Evolutionary conservation across 2,113 vertebrate genomes (phyloP).

Genomic region (Atractosteus spatula): DNA sequence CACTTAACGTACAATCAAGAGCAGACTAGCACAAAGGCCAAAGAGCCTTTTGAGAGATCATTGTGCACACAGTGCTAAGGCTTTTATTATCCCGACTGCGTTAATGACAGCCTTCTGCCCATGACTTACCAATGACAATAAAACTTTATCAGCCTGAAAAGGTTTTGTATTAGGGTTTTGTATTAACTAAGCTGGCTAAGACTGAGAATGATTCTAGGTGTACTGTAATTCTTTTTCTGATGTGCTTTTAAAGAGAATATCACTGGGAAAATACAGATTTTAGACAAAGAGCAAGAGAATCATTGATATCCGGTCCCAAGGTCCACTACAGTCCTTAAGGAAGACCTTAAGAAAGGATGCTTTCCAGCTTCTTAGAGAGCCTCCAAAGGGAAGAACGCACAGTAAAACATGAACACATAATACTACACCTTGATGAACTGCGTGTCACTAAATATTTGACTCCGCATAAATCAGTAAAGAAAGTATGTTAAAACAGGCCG

Average conservation of each 20-base stretch:
- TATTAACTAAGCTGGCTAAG: not conserved
- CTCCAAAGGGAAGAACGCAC: not conserved
- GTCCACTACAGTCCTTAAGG: conserved; percentile 5
- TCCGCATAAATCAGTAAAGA: not conserved
- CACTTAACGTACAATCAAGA: not conserved
- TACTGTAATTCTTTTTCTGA: not conserved
- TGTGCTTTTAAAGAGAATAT: conserved; percentile 5
- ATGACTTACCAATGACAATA: conserved; percentile 5
- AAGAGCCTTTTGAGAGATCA: too few relatives aligned
- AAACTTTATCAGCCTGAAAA: not conserved
- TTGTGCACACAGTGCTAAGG: not conserved
- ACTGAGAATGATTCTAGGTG: not conserved
- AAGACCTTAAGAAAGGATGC: not conserved
- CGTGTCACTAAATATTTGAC: not conserved
- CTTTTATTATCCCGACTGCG: not conserved
- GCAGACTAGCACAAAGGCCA: not conserved
- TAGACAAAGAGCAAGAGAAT: not conserved
- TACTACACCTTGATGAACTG: conserved; percentile 12
- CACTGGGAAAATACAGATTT: too few relatives aligned
- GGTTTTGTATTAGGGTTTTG: not conserved
- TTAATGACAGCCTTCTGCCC: not conserved
- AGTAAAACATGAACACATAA: not conserved
- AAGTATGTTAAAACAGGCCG: not conserved
- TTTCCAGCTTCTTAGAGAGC: conserved; percentile 14
- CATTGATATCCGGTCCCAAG: conserved; percentile 5